Conservation (phyloP, 2,888 invertebrate species). For the Chymomyza procnemis region DNA sequence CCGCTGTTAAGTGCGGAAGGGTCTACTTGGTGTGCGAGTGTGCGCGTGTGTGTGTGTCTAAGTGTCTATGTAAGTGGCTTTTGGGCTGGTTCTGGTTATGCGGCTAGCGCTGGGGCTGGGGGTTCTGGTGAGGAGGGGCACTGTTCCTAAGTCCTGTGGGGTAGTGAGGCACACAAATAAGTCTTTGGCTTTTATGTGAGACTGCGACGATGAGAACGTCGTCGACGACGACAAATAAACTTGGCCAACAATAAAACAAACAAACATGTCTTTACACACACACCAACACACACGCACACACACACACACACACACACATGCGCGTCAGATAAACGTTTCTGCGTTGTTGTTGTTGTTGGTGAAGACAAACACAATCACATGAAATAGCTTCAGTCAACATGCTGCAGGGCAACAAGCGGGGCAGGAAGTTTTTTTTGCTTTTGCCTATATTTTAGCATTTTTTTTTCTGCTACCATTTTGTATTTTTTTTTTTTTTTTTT, state of each 20-base stretch:
- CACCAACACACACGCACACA: no score
- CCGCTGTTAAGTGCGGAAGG: slow-evolving; percentile 28
- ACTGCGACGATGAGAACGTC: slow-evolving; percentile 9
- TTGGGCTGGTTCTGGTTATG: background rate
- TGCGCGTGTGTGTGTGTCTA: background rate
- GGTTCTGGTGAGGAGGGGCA: background rate
- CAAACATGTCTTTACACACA: slow-evolving; percentile 19
- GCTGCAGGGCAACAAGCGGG: slow-evolving; percentile 16
- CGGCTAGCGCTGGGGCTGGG: background rate
- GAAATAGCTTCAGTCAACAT: slow-evolving; percentile 44
- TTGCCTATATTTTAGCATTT: background rate
- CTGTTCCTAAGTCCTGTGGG: no score
- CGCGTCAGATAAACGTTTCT: slow-evolving; percentile 37
- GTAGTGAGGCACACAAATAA: slow-evolving; percentile 33
- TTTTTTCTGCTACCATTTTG: slow-evolving; percentile 13
- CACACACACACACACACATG: slow-evolving; percentile 14
- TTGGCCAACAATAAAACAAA: slow-evolving; percentile 40
- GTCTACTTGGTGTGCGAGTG: background rate
- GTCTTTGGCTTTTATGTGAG: slow-evolving; percentile 34
- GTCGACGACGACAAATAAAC: slow-evolving; percentile 38
- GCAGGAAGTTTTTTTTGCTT: background rate
- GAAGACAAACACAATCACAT: slow-evolving; percentile 58
- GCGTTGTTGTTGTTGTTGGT: slow-evolving; percentile 18
- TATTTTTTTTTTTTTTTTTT: background rate
- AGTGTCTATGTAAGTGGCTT: background rate